Evolutionary conservation across 2,888 invertebrate species (phyloP), one percentile per base, ranked within the genome.

Genomic region (Leptarthrus brevirostris): DNA sequence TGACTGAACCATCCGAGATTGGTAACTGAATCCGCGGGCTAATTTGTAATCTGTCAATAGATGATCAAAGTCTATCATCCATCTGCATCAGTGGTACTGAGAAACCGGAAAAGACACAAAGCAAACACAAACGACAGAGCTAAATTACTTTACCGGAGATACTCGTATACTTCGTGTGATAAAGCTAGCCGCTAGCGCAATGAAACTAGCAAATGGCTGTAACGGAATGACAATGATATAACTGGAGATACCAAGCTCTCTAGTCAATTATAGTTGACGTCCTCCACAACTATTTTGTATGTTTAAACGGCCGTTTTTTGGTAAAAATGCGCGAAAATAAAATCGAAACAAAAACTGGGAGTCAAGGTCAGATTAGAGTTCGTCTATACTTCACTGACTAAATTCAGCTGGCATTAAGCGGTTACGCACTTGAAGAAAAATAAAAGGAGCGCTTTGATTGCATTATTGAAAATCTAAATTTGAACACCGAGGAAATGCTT

Each of bases 31-130:
- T 22, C 16, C 12, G 18, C 12, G 14, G 22, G 8, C 24, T 47
- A 66, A 66, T 66, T 66, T 66, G 47, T 66, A 66, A 30, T 66
- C 47, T 26, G 26, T 66, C 66, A 49, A 66, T 49, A 66, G 66
- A 3, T 20, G 24, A 47, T 66, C 26, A 26, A 16, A 16, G 20
- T 2, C n/a, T 20, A 30, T 36, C 22, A 36, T 40, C 22, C 61
- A 61, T 61, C 61, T 20, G 34, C 30, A 61, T 61, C 36, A 20
- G 34, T 36, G 36, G 20, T 36, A 12, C 40, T 16, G n/a, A 22
- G 20, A 40, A 12, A 61, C 61, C 61, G 40, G 61, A 61, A 40
- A 36, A 14, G 61, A 24, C 8, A 36, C 18, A 36, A 30, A 30
- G 30, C 30, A 30, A 8, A 6, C 30, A 30, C 30, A 30, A 6